Base-by-base conservation (phyloP, 1,140 invertebrate species). In the Drosophila willistoni region DNA sequence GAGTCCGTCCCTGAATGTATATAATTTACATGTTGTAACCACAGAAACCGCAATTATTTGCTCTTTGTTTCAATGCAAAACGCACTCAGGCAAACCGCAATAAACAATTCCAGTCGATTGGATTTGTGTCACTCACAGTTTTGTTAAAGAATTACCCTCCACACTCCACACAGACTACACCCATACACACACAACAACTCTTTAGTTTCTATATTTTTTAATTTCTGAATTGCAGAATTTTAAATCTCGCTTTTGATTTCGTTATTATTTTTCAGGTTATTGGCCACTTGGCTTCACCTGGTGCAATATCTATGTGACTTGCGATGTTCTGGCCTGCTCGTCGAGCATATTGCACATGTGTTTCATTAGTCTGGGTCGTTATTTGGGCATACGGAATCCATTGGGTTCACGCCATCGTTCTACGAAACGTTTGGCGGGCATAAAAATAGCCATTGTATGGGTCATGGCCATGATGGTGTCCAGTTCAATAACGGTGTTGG, bases 341-440 rank as follows among this genome's bases (percentile, higher is more conserved):
- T 96, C 97, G 7, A 97, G 96, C 81, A 99, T 99, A 90, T 96
- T 98, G 95, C 98, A 99, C 94, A 98, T 99, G 97, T 98, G 97
- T 91, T 98, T 97, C 93, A 99, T 99, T 91, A 97, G 96, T 41
- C 94, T 99, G 73, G 97, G 97, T 70, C 95, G 98, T 64, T 99
- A 98, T 92, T 92, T 98, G 68, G 97, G 97, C 47, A 98, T 99
- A 68, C 94, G 97, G 36, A 97, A 97, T 92, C 98, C 98, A 1
- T 92, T 99, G 72, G 96, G 95, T 79, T 97, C 96, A 10, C 93
- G 97, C 17, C 96, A 95, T 84, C 94, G 94, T 61, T 95, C 95
- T 17, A 97, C 96, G 1, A 96, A 96, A 81, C 94, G 96, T 44
- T 93, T 96, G 68, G 96, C 97, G 7, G 94, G 95, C 25, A 94